phyloP scores from a whole-genome alignment of 2,888 invertebrate species.

The Philonicus albiceps region DNA sequence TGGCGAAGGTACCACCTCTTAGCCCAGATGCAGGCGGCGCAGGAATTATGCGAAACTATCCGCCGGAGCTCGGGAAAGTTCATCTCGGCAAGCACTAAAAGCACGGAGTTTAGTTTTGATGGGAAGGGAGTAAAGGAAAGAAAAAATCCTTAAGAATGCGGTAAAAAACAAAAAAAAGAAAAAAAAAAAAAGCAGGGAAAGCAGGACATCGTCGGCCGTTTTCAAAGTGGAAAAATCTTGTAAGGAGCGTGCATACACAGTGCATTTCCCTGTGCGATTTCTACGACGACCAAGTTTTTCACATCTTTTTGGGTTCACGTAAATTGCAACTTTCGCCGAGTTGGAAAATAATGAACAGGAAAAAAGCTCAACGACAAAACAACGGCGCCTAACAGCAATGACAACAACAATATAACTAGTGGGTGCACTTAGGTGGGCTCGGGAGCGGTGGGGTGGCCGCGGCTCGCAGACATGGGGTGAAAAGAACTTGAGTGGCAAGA shows the following conservation, averaged over 20 bases:
- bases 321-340: constrained; percentile 25
- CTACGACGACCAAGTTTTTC: neutral
- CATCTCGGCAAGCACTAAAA: constrained; percentile 14
- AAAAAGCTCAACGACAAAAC: constrained; percentile 35
- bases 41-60: constrained; percentile 14
- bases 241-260: constrained; percentile 16
- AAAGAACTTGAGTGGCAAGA: constrained; percentile 29
- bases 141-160: constrained; percentile 20
- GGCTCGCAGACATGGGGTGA: neutral
- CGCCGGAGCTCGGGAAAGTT: neutral
- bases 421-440: neutral
- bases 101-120: constrained; percentile 11
- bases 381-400: constrained; percentile 9
- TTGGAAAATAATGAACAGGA: constrained; percentile 31
- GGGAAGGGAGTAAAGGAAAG: neutral
- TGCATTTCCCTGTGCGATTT: constrained; percentile 19
- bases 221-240: neutral
- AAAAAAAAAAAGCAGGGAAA: neutral
- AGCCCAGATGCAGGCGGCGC: neutral
- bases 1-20: neutral
- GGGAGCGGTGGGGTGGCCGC: neutral
- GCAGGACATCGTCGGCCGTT: constrained; percentile 5
- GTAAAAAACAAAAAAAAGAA: neutral
- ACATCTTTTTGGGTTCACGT: neutral
- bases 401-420: constrained; percentile 1